Percentiles rank a stretch among this genome's conserved stretches.
These are phyloP conservation scores for Thelaira solivaga DNA, from an alignment of 2,888 invertebrate species.

Conservation along the genomic window DNA sequence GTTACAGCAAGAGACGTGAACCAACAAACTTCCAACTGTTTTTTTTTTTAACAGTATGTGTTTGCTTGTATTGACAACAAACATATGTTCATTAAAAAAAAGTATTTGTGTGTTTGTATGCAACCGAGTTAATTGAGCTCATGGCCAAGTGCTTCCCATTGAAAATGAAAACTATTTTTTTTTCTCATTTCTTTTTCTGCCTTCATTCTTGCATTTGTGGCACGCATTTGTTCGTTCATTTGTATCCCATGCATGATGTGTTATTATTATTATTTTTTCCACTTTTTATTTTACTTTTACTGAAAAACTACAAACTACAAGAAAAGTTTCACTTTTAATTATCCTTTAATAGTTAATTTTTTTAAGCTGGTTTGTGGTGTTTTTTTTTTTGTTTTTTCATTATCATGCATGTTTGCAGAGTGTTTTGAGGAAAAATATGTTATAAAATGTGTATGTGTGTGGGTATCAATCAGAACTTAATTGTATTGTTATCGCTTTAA, in stretches of 20 bases:
- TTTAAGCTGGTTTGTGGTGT: slow-evolving; percentile 4
- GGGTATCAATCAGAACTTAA: too few relatives aligned
- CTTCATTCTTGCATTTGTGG: neutral
- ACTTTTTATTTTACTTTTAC: slow-evolving; percentile 45
- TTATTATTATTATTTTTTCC: slow-evolving; percentile 26
- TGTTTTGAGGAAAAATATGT: too few relatives aligned
- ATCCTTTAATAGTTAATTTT: slow-evolving; percentile 54
- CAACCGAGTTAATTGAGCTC: slow-evolving; percentile 60
- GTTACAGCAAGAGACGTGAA: too few relatives aligned
- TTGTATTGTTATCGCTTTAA: too few relatives aligned
- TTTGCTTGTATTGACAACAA: neutral
- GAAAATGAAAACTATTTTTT: slow-evolving; percentile 64
- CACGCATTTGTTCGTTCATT: slow-evolving; percentile 17
- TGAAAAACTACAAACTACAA: slow-evolving; percentile 22
- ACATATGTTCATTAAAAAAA: slow-evolving; percentile 2
- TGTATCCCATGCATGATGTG: slow-evolving; percentile 57
- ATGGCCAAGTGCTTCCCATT: slow-evolving; percentile 63
- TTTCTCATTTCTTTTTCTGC: slow-evolving; percentile 33
- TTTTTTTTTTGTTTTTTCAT: neutral
- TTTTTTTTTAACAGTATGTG: too few relatives aligned
- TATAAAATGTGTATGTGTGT: too few relatives aligned
- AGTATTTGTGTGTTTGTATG: slow-evolving; percentile 21
- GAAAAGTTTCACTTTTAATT: slow-evolving; percentile 55
- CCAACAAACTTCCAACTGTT: too few relatives aligned
- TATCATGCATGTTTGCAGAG: too few relatives aligned